phyloP scores from a whole-genome alignment of 2,113 vertebrate genomes.

The Plecotus auritus region DNA sequence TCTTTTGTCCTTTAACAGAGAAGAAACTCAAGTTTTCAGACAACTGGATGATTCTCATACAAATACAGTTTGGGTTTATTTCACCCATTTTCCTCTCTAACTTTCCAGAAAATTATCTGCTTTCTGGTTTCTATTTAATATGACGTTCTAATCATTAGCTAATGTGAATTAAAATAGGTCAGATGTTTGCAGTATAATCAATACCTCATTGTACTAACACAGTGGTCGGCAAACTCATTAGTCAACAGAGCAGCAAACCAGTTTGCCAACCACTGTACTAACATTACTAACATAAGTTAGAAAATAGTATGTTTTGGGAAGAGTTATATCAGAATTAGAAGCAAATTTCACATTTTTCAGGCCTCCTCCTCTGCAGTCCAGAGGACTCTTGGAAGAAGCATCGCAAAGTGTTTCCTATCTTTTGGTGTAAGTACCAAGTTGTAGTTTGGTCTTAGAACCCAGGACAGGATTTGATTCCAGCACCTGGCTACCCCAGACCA shows the following conservation, averaged over 20 bases:
- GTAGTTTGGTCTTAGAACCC: neutral
- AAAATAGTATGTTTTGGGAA: neutral
- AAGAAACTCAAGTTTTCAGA: slow-evolving; percentile 9
- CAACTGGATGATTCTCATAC: neutral
- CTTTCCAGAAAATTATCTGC: neutral
- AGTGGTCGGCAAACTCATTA: no score
- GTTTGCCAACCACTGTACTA: neutral
- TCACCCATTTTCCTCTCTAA: neutral
- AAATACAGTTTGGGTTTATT: slow-evolving; percentile 20
- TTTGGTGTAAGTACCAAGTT: neutral
- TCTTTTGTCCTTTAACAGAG: neutral
- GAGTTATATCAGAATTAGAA: neutral
- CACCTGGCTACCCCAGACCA: neutral
- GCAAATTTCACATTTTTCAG: neutral
- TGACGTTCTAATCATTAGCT: neutral
- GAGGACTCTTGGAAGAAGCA: neutral
- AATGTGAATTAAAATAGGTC: slow-evolving; percentile 27
- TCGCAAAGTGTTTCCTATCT: neutral
- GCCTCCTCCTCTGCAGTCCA: neutral
- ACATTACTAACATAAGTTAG: neutral
- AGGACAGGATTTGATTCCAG: neutral
- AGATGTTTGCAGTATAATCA: neutral
- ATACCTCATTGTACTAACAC: neutral
- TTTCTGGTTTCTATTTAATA: neutral
- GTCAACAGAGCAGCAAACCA: no score